Evolutionary conservation across 1,140 invertebrate genomes (phyloP).

Genomic region (Probaryconus sp.): DNA sequence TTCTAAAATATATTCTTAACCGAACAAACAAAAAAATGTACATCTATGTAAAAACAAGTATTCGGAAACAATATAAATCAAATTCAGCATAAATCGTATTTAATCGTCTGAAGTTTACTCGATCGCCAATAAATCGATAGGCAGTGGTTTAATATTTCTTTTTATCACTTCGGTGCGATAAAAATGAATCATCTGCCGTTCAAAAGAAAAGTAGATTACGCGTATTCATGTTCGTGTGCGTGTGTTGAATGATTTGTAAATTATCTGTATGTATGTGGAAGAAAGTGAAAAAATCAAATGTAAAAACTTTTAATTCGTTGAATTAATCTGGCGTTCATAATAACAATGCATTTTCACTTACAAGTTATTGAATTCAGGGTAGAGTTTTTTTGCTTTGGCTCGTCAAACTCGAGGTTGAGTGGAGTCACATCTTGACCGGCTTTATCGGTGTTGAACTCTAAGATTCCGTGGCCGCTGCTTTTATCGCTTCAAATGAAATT

Average conservation of each 20-base stretch:
- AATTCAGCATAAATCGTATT: too few relatives aligned
- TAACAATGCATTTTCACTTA: slow-evolving; percentile 72
- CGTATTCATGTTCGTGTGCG: too few relatives aligned
- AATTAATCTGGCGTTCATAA: background rate
- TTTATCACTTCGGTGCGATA: slow-evolving; percentile 3
- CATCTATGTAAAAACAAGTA: too few relatives aligned
- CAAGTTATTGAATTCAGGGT: slow-evolving; percentile 87
- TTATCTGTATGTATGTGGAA: slow-evolving; percentile 8
- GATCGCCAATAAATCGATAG: slow-evolving; percentile 25
- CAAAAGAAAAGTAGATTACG: background rate
- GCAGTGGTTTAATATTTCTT: background rate
- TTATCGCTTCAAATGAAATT: slow-evolving; percentile 73
- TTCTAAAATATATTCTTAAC: too few relatives aligned
- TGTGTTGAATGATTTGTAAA: slow-evolving; percentile 18
- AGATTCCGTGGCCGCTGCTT: slow-evolving; percentile 82
- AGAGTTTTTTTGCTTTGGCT: slow-evolving; percentile 82
- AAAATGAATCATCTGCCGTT: slow-evolving; percentile 2
- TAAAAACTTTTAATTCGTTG: slow-evolving; percentile 9
- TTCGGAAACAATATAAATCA: too few relatives aligned
- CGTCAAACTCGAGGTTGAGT: slow-evolving; percentile 88
- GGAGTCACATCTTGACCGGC: slow-evolving; percentile 93
- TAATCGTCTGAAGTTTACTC: slow-evolving; percentile 1
- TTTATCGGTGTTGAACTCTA: slow-evolving; percentile 93
- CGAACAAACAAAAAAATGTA: too few relatives aligned
- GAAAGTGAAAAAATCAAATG: slow-evolving; percentile 3